Evolutionary conservation across 2,888 invertebrate species (phyloP).

Genomic region (Cepaea hortensis): DNA sequence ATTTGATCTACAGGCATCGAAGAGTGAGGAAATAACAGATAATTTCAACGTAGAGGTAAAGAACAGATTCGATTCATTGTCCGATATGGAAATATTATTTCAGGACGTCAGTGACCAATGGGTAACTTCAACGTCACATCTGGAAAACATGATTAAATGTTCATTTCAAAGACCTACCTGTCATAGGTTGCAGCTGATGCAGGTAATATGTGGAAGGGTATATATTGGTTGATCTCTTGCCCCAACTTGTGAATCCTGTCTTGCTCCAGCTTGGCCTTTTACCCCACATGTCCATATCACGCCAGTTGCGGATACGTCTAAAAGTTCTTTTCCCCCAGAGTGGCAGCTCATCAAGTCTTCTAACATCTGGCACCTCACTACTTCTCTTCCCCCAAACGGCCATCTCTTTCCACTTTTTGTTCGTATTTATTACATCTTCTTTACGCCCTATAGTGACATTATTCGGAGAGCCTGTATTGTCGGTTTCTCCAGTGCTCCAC

Average conservation of each 20-base stretch:
- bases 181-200: not conserved
- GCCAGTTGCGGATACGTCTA: conserved; percentile 32
- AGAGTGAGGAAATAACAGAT: too few relatives aligned
- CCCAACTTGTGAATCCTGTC: conserved; percentile 44
- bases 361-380: not conserved
- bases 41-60: too few relatives aligned
- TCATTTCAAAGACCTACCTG: not conserved
- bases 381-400: conserved; percentile 6
- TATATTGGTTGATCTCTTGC: conserved; percentile 14
- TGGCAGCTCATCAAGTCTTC: not conserved
- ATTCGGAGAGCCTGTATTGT: not conserved
- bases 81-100: too few relatives aligned
- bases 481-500: not conserved
- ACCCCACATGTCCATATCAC: conserved; percentile 17
- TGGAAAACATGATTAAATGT: too few relatives aligned
- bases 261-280: conserved; percentile 44
- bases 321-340: not conserved
- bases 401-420: conserved; percentile 11
- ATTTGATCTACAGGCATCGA: too few relatives aligned
- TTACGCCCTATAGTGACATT: not conserved
- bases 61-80: too few relatives aligned
- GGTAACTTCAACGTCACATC: too few relatives aligned
- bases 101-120: too few relatives aligned
- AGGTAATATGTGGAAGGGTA: not conserved
- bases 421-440: not conserved